Conservation (phyloP, 2,797 vertebrate genomes). For the Crypturellus tataupa region DNA sequence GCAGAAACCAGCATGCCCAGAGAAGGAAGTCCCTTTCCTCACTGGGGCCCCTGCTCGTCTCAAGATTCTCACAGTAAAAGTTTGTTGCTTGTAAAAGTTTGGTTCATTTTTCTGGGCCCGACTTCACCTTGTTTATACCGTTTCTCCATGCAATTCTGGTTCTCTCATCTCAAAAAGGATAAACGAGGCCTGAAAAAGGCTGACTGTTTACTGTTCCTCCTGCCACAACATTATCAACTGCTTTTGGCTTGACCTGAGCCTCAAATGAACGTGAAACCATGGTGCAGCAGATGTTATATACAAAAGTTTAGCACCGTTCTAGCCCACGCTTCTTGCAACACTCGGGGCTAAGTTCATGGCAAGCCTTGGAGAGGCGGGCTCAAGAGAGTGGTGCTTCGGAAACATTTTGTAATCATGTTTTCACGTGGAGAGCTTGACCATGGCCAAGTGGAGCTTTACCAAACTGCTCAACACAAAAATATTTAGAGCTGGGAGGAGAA, state of each 20-base stretch:
- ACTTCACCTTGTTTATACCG: background rate
- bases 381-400: slow-evolving; percentile 5
- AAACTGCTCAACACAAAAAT: slow-evolving; percentile 53
- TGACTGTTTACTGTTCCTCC: background rate
- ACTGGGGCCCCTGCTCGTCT: background rate
- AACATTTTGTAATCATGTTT: slow-evolving; percentile 58
- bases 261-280: background rate
- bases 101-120: background rate
- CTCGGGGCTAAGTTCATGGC: slow-evolving; percentile 29
- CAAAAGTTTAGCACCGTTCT: background rate
- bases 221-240: background rate
- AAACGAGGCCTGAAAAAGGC: background rate
- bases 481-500: slow-evolving; percentile 34
- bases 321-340: background rate
- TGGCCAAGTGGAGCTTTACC: slow-evolving; percentile 48
- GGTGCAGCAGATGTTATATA: background rate
- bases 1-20: background rate
- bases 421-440: slow-evolving; percentile 9
- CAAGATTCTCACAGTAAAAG: background rate
- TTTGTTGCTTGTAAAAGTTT: background rate
- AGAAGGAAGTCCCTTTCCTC: background rate
- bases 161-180: background rate
- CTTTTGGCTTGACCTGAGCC: background rate
- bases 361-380: background rate
- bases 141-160: background rate